Evolutionary conservation across 2,797 vertebrate species (phyloP), one percentile per base, ranked within the genome.

Genomic region (Catharus ustulatus): DNA sequence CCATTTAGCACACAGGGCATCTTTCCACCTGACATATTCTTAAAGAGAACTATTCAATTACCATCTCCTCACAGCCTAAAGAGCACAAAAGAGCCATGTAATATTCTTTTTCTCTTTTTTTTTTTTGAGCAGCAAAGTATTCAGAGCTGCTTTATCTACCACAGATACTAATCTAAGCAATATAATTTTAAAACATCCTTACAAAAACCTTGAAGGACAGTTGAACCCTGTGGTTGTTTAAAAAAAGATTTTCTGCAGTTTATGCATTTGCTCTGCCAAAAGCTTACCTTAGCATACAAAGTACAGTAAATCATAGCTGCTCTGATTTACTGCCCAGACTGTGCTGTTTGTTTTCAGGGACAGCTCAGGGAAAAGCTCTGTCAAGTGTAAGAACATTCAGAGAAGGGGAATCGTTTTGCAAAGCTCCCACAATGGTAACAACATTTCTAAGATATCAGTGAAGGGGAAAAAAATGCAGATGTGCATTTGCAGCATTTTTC

Each of bases 11-110:
- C 97, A 97, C 93, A 97, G 93, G 86, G 58, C 90, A 96, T 97
- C 97, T 97, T 98, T 98, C 97, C 94, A 96, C 96, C 97, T 97
- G 97, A 97, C 93, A 87, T 96, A 82, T 82, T 97, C 97, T 96
- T 88, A 97, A 97, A 97, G 97, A 87, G 94, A 97, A 96, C 91
- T 96, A 95, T 97, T 97, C 97, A 96, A 97, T 97, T 97, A 96
- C 86, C 57, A 87, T 57, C 94, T 38, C 40, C 93, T 95, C 84
- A 92, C 36, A 76, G 96, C 92, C 91, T 83, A 94, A 68, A 91
- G 81, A 84, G 76, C 78, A 98, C 24, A 82, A 95, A 95, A 97
- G 71, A 90, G 23, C 78, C 83, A 84, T 51, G 85, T 38, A 94
- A 93, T 89, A 93, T 84, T 89, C 45, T 49, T 93, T 76, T 51